Evolutionary conservation across 2,888 invertebrate species (phyloP).

Genomic region (Balanococcus diminutus): DNA sequence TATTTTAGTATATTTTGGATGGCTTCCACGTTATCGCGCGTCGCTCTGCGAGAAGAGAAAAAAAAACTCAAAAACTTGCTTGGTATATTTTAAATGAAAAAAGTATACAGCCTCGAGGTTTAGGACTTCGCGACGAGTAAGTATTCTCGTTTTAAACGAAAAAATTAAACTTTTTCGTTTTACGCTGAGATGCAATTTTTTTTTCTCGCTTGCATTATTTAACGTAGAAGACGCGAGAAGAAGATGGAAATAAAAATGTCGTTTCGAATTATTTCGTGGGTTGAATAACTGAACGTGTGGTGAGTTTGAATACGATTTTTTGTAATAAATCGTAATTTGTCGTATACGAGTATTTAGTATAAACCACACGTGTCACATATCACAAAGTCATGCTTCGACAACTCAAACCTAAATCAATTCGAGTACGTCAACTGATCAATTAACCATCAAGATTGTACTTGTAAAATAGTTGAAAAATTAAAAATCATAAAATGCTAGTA

Average conservation of each 20-base stretch:
- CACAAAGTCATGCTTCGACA: no score
- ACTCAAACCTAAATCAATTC: no score
- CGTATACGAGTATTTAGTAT: no score
- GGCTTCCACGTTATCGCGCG: conserved; percentile 40
- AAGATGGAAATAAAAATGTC: neutral
- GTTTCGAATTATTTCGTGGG: neutral
- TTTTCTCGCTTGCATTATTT: neutral
- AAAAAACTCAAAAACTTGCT: conserved; percentile 2
- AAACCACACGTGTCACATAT: no score
- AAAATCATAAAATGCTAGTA: neutral
- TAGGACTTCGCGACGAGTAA: neutral
- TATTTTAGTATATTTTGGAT: conserved; percentile 37
- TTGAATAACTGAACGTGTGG: neutral
- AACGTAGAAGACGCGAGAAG: neutral
- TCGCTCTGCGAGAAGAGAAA: neutral
- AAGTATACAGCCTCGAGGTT: conserved; percentile 38
- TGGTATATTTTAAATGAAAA: conserved; percentile 39
- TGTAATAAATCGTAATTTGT: no score
- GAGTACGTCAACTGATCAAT: no score
- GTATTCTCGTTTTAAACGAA: neutral
- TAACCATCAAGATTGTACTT: no score
- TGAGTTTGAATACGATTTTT: no score
- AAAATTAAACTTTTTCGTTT: conserved; percentile 40
- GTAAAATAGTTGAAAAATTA: neutral
- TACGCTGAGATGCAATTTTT: conserved; percentile 34